A percentile compares a stretch with the other conserved stretches of the same genome.
phyloP scores from a whole-genome alignment of 2,888 invertebrate species.

The Drosophila putrida region DNA sequence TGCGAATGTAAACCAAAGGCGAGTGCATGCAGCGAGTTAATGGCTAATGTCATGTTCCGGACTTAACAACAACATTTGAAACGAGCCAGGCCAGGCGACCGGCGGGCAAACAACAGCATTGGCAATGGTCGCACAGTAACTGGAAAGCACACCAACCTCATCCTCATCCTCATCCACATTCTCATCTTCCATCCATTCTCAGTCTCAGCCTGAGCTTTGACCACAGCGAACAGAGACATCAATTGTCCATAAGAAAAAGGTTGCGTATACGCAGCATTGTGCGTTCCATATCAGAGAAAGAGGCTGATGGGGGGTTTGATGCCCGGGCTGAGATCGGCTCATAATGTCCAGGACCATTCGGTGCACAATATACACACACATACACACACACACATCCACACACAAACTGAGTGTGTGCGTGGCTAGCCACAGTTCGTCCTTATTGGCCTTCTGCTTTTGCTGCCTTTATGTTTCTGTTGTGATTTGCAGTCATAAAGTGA shows the following conservation, averaged over 20 bases:
- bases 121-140: constrained; percentile 40
- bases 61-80: constrained; percentile 80
- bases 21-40: constrained; percentile 81
- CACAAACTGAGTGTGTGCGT: constrained; percentile 14
- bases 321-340: constrained; percentile 38
- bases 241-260: constrained; percentile 82
- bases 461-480: constrained; percentile 78
- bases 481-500: constrained; percentile 82
- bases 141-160: constrained; percentile 22
- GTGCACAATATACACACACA: constrained; percentile 42
- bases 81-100: constrained; percentile 55
- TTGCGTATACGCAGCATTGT: constrained; percentile 76
- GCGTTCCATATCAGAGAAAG: constrained; percentile 6
- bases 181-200: neutral
- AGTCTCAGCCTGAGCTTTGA: constrained; percentile 7
- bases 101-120: constrained; percentile 64
- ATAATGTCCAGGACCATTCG: constrained; percentile 59
- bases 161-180: constrained; percentile 3
- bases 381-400: constrained; percentile 7
- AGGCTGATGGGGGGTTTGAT: neutral
- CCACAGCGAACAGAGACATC: constrained; percentile 67
- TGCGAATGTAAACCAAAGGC: constrained; percentile 81
- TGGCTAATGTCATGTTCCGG: constrained; percentile 82
- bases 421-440: constrained; percentile 42
- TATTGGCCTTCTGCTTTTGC: constrained; percentile 48